Base-by-base conservation (phyloP, 2,888 invertebrate genomes). In the Lithophane semibrunnea region DNA sequence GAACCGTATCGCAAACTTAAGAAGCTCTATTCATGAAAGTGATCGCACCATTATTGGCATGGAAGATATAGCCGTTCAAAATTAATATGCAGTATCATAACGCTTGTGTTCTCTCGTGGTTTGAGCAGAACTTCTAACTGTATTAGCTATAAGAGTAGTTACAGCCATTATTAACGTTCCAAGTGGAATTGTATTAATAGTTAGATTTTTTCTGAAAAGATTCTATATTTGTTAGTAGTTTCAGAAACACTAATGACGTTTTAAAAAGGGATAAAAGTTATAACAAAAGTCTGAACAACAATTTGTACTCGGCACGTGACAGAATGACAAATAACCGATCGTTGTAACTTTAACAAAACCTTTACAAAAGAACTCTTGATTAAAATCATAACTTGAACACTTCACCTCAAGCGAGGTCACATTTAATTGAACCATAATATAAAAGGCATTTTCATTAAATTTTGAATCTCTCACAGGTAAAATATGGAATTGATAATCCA, bases 401-500 rank as follows among this genome's bases (percentile, higher is more conserved):
- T 70, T 37, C 60, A 68, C 64, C 61, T 61, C 42, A 65, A 60
- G 42, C 54, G 29, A 52, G 77, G 79, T 80, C 69, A 73, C 75
- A 42, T 67, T 73, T 80, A 83, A 80, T 80, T 79, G 70, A 56
- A 73, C 67, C 54, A 72, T 44, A 77, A 82, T 74, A 58, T 78
- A 75, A 79, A 85, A 72, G 77, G n/a, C 24, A 67, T 49, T 56
- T 80, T 81, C 74, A 82, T 82, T 77, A 85, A 79, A 81, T 76
- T 80, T 86, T 79, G 70, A 83, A 80, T 85, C 69, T 74, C 75
- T 79, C 65, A 68, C 83, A 82, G 81, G 68, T 86, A 80, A 88
- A 87, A 84, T 85, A 87, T 86, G 76, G 81, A 79, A 85, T 88
- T 83, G 82, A 88, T 87, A 84, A 87, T 82, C 79, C 68, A 67